Conservation (phyloP, 2,113 vertebrate species). For the Telmatochromis brichardi region DNA sequence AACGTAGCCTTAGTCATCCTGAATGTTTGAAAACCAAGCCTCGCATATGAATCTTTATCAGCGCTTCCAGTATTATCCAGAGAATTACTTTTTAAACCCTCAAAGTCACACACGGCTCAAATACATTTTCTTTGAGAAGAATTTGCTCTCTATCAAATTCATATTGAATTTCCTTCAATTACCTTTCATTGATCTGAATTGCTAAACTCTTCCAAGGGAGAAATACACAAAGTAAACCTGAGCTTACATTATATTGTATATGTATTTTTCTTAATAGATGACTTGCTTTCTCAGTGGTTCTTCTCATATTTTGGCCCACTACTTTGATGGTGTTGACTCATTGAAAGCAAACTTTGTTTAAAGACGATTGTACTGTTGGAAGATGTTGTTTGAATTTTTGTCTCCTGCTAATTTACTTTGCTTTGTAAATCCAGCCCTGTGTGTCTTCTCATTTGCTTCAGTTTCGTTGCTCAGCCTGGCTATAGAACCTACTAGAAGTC, state of each 20-base stretch:
- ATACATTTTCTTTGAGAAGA: background rate
- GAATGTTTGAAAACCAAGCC: background rate
- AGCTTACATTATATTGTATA: background rate
- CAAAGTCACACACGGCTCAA: accelerated
- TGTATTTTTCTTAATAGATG: background rate
- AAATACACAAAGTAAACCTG: background rate
- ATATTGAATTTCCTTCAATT: background rate
- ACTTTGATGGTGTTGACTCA: background rate
- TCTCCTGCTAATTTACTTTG: background rate
- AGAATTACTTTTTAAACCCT: background rate
- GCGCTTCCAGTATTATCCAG: background rate
- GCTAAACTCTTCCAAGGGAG: background rate
- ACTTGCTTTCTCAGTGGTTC: background rate
- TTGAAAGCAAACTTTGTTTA: background rate
- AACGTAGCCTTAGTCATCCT: background rate
- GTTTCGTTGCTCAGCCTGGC: background rate
- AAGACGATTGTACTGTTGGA: background rate
- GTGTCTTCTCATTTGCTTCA: background rate
- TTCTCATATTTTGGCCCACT: background rate
- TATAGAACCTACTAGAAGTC: background rate
- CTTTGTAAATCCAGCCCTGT: background rate
- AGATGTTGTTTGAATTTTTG: background rate
- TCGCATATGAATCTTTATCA: background rate
- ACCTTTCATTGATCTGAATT: background rate
- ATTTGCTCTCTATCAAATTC: background rate